phyloP scores from a whole-genome alignment of 2,888 invertebrate genomes.

The Diabrotica balteata region DNA sequence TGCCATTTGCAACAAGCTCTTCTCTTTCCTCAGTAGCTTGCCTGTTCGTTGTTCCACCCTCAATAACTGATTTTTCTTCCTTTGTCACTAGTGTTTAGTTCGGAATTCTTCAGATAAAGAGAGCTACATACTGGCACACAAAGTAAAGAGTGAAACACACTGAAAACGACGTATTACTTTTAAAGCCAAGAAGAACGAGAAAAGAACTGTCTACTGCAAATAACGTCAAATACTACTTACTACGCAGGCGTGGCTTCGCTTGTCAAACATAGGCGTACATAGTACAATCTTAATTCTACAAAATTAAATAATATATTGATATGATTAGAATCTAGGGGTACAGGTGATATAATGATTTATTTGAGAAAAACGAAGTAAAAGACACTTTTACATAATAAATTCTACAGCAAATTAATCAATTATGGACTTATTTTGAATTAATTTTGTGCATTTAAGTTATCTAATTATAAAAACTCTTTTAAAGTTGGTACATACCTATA shows the following conservation, averaged over 20 bases:
- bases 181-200: not conserved
- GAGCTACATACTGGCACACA: not conserved
- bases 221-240: not conserved
- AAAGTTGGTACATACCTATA: too few relatives aligned
- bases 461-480: too few relatives aligned
- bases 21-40: slow-evolving; percentile 9
- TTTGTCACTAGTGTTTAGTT: not conserved
- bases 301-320: too few relatives aligned
- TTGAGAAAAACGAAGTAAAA: too few relatives aligned
- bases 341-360: too few relatives aligned
- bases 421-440: too few relatives aligned
- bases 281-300: too few relatives aligned
- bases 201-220: not conserved
- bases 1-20: slow-evolving; percentile 56
- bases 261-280: not conserved
- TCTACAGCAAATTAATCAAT: too few relatives aligned
- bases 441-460: too few relatives aligned
- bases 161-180: not conserved
- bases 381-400: too few relatives aligned
- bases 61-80: slow-evolving; percentile 2
- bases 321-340: too few relatives aligned
- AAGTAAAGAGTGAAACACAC: not conserved
- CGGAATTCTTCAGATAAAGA: not conserved
- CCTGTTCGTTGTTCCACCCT: slow-evolving; percentile 3
- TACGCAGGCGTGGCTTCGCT: not conserved